A percentile compares a stretch with the other conserved stretches of the same genome.
These are phyloP conservation scores for Centropyge bicolor DNA, from an alignment of 2,797 vertebrate genomes.

Conservation along the genomic window DNA sequence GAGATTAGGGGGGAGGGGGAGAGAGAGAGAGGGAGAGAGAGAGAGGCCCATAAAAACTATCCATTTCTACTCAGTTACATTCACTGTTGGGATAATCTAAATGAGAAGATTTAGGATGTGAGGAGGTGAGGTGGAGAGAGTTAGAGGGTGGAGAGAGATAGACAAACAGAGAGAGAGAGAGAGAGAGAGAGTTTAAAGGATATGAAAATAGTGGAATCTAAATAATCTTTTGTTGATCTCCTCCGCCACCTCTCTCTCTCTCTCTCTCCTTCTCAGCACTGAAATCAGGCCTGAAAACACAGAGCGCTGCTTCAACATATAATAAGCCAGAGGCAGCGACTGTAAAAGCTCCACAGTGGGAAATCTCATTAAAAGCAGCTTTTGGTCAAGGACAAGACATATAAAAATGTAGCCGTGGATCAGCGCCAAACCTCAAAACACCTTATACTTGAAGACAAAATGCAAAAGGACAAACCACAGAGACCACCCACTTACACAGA, in stretches of 20 bases:
- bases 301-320: background rate
- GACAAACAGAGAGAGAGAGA: background rate
- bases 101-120: conserved; percentile 70
- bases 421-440: conserved; percentile 5
- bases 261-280: conserved; percentile 12
- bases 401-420: conserved; percentile 7
- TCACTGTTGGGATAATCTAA: conserved; percentile 69
- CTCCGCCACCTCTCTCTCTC: conserved; percentile 8
- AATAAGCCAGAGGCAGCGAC: conserved; percentile 33
- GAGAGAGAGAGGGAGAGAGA: conserved; percentile 17
- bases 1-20: conserved; percentile 59
- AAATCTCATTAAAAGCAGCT: conserved; percentile 57
- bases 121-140: conserved; percentile 61
- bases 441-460: background rate
- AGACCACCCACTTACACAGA: background rate
- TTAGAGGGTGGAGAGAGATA: conserved; percentile 16
- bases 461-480: conserved; percentile 2
- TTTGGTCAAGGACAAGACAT: conserved; percentile 55
- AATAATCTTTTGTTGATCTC: conserved; percentile 48
- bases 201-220: conserved; percentile 29
- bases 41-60: conserved; percentile 50
- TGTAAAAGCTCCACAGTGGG: conserved; percentile 22
- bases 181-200: background rate
- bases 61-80: conserved; percentile 57
- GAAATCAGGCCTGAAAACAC: conserved; percentile 28